phyloP scores from a whole-genome alignment of 2,113 vertebrate species.

The Syngnathoides biaculeatus region DNA sequence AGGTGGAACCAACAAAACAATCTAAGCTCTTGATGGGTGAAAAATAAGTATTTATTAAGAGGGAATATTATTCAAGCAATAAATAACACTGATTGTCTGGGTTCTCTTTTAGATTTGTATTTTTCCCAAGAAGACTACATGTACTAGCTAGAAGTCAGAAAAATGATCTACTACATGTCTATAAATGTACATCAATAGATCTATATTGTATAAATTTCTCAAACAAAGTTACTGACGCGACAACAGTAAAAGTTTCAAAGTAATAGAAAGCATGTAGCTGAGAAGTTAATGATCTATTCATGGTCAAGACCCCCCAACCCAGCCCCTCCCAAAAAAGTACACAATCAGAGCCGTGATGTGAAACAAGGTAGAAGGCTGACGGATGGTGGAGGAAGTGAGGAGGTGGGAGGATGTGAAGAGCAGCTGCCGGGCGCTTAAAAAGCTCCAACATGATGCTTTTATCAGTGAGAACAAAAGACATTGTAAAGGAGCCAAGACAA shows the following conservation, averaged over 20 bases:
- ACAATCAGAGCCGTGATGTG: slow-evolving; percentile 26
- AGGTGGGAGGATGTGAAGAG: slow-evolving; percentile 53
- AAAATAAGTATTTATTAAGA: too few species aligned
- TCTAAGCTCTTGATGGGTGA: too few species aligned
- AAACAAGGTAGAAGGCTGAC: slow-evolving; percentile 78
- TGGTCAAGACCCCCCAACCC: too few species aligned
- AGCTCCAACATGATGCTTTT: slow-evolving; percentile 74
- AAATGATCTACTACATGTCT: too few species aligned
- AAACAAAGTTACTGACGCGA: neutral
- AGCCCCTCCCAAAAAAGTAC: neutral
- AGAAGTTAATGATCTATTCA: neutral
- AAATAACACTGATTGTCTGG: too few species aligned
- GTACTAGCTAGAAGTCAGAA: neutral
- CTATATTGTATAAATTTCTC: neutral
- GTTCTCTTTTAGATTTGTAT: neutral
- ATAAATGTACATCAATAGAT: too few species aligned
- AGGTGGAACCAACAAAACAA: too few species aligned
- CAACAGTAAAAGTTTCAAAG: neutral
- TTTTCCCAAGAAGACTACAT: neutral
- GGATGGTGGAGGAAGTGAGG: slow-evolving; percentile 36
- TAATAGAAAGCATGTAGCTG: neutral
- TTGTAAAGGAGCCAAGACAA: slow-evolving; percentile 71
- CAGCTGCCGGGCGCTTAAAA: slow-evolving; percentile 70
- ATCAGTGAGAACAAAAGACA: slow-evolving; percentile 71
- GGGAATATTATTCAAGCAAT: too few species aligned